phyloP scores from a whole-genome alignment of 2,888 invertebrate species.

The Serripes groenlandicus region DNA sequence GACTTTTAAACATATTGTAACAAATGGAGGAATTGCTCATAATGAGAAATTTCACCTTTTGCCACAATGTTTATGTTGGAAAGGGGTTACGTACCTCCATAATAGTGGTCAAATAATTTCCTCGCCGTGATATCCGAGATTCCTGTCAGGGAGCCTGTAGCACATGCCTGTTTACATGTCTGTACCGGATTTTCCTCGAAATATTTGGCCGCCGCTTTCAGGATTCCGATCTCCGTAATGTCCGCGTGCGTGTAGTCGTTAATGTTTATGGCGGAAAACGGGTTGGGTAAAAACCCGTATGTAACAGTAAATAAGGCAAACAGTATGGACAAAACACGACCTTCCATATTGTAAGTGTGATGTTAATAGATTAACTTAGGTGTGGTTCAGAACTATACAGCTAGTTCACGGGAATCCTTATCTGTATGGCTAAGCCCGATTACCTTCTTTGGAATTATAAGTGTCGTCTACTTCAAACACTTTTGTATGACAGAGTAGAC shows the following conservation, averaged over 20 bases:
- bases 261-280: slow-evolving; percentile 53
- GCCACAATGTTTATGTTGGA: too few species aligned
- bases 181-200: slow-evolving; percentile 68
- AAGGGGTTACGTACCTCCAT: slow-evolving; percentile 65
- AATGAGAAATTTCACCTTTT: too few species aligned
- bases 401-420: too few species aligned
- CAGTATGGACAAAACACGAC: background rate
- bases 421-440: too few species aligned
- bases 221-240: slow-evolving; percentile 71
- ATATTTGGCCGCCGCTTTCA: slow-evolving; percentile 67
- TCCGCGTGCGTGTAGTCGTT: slow-evolving; percentile 73
- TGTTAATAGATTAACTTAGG: too few species aligned
- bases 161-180: slow-evolving; percentile 50
- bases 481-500: too few species aligned
- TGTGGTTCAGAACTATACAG: too few species aligned
- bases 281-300: slow-evolving; percentile 57
- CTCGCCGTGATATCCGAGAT: slow-evolving; percentile 69
- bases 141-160: slow-evolving; percentile 62
- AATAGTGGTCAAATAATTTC: slow-evolving; percentile 68
- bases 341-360: background rate
- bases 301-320: background rate
- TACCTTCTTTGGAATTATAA: too few species aligned
- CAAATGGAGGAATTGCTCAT: too few species aligned
- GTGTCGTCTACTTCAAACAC: too few species aligned
- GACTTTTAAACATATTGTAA: too few species aligned